phyloP scores from a whole-genome alignment of 2,797 vertebrate genomes.

The Lagocephalus sceleratus region DNA sequence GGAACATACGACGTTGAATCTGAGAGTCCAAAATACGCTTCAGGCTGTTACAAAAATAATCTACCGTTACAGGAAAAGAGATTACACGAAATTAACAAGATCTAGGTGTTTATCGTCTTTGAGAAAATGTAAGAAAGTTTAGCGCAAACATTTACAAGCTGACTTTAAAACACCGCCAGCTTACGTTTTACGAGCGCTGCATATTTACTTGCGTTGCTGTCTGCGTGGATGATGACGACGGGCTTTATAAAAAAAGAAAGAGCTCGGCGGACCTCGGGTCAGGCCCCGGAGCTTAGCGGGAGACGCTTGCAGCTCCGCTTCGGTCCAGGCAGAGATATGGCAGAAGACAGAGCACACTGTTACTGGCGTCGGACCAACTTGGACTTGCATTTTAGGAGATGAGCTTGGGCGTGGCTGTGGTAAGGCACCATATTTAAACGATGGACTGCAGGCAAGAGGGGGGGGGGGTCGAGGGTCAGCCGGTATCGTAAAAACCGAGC shows the following conservation, averaged over 20 bases:
- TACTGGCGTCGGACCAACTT: conserved; percentile 1
- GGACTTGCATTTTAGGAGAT: conserved; percentile 10
- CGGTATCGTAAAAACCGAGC: conserved; percentile 13
- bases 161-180: conserved; percentile 20
- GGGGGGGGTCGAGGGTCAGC: conserved; percentile 11
- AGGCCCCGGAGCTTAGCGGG: no score
- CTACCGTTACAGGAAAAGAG: conserved; percentile 43
- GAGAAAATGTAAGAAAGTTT: conserved; percentile 27
- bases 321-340: conserved; percentile 44
- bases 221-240: conserved; percentile 38
- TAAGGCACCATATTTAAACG: conserved; percentile 63
- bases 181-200: conserved; percentile 29
- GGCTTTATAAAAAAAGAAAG: conserved; percentile 8
- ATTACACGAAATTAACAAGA: conserved; percentile 38
- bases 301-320: conserved; percentile 15
- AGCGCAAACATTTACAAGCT: conserved; percentile 40
- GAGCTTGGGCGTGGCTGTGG: conserved; percentile 45
- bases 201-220: conserved; percentile 19
- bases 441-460: conserved; percentile 19
- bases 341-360: conserved; percentile 16
- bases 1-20: conserved; percentile 35
- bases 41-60: conserved; percentile 66
- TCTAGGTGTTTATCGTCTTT: conserved; percentile 1
- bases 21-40: conserved; percentile 35
- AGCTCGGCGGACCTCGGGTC: no score